These are phyloP conservation scores for Urocolius indicus DNA, from an alignment of 2,113 vertebrate genomes.

Conservation along the genomic window DNA sequence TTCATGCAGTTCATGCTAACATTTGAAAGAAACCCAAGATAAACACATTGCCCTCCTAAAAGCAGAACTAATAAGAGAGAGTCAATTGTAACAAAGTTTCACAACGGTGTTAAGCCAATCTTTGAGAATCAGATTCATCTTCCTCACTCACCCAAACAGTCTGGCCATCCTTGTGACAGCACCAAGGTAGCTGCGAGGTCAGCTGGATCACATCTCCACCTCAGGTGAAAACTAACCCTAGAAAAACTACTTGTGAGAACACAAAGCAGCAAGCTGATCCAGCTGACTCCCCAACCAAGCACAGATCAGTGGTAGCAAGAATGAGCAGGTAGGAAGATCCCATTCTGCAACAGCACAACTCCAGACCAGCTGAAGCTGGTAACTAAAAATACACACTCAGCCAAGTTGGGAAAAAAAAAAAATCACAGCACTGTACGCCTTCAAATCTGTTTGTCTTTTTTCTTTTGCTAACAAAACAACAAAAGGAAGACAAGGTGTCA, in stretches of 20 bases:
- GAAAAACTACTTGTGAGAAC: background rate
- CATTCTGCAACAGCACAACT: background rate
- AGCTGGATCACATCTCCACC: background rate
- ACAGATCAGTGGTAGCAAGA: background rate
- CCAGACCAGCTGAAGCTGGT: background rate
- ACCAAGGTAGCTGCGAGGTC: background rate
- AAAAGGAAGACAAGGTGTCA: background rate
- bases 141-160: background rate
- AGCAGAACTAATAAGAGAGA: background rate
- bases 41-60: background rate
- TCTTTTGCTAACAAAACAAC: background rate
- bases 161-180: background rate
- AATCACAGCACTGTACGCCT: background rate
- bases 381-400: background rate
- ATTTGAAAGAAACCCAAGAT: background rate
- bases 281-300: rapidly evolving
- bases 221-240: background rate
- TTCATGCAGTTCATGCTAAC: background rate
- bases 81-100: rapidly evolving
- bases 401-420: background rate
- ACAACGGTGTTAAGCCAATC: background rate
- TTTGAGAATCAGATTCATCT: rapidly evolving
- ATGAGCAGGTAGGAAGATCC: background rate
- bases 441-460: rapidly evolving
- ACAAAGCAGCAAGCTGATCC: background rate